Conservation (phyloP, 2,888 invertebrate species). For the Teleogryllus oceanicus region DNA sequence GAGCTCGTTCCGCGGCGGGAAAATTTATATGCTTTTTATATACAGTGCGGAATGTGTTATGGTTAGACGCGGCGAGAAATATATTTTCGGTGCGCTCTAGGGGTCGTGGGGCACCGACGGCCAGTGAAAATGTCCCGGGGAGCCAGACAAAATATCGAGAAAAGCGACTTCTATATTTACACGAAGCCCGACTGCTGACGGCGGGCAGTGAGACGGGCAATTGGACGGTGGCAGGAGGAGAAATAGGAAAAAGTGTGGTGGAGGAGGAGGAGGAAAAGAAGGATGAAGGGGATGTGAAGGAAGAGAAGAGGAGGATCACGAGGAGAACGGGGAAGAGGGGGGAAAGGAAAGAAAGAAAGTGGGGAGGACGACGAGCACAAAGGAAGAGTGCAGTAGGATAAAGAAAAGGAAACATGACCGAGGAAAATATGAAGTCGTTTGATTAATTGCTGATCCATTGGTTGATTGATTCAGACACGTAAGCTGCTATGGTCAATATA, state of each 20-base stretch:
- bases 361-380: neutral
- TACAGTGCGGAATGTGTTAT: conserved; percentile 2
- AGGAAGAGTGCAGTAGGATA: neutral
- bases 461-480: no score
- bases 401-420: no score
- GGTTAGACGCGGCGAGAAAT: neutral
- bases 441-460: no score
- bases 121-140: neutral
- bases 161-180: neutral
- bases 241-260: neutral
- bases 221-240: neutral
- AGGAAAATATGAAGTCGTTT: no score
- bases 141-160: conserved; percentile 18
- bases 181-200: neutral
- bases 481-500: no score
- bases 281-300: neutral
- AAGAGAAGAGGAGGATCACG: neutral
- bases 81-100: neutral
- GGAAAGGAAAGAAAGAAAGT: neutral
- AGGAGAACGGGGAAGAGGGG: neutral
- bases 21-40: neutral
- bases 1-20: neutral
- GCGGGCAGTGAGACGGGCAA: neutral
- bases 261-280: neutral
- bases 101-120: neutral